phyloP scores from a whole-genome alignment of 2,888 invertebrate genomes.

The Melieria picta region DNA sequence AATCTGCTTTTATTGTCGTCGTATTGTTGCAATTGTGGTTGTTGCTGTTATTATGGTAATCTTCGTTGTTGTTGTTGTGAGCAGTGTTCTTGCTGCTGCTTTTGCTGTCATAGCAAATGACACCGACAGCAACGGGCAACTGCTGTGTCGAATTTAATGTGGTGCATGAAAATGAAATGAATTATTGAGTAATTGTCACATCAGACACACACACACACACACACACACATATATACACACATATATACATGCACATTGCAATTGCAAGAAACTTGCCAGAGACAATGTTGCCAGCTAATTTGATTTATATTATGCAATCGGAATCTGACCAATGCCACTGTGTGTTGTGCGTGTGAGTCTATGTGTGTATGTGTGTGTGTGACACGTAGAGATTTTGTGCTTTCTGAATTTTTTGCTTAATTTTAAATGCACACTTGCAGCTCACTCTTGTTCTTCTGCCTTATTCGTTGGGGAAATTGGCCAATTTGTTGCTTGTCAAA shows the following conservation, averaged over 20 bases:
- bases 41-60: neutral
- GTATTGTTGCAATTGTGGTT: neutral
- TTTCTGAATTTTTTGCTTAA: too few species aligned
- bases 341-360: too few species aligned
- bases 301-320: slow-evolving; percentile 22
- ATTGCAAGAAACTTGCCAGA: slow-evolving; percentile 9
- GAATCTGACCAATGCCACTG: too few species aligned
- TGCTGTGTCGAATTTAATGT: slow-evolving; percentile 5
- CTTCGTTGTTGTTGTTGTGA: neutral
- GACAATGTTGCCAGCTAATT: slow-evolving; percentile 33
- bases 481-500: too few species aligned
- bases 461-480: too few species aligned
- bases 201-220: too few species aligned
- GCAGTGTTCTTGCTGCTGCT: neutral
- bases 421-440: too few species aligned
- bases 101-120: slow-evolving; percentile 4
- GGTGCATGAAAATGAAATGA: slow-evolving; percentile 58
- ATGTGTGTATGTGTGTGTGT: too few species aligned
- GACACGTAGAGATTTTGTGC: too few species aligned
- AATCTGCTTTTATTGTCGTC: slow-evolving; percentile 25
- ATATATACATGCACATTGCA: too few species aligned
- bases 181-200: slow-evolving; percentile 62
- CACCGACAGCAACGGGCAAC: neutral
- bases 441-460: too few species aligned
- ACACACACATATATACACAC: too few species aligned